Percentiles rank a stretch among this genome's conserved stretches.
phyloP scores from a whole-genome alignment of 2,797 vertebrate genomes.

The Tachyglossus aculeatus region DNA sequence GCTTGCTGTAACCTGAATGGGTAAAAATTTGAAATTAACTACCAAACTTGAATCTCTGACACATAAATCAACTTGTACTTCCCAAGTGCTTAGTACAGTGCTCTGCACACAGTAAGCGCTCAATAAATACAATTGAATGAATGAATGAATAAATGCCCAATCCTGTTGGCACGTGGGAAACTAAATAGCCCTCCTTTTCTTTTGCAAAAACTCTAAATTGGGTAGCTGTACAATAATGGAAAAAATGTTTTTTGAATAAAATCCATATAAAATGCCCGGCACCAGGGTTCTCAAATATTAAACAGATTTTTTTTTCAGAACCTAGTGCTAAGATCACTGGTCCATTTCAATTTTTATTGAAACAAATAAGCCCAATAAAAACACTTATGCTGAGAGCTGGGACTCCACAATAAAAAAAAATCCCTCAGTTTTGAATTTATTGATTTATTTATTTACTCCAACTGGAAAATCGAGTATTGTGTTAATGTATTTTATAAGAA shows the following conservation, averaged over 20 bases:
- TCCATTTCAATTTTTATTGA: constrained; percentile 82
- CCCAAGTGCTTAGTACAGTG: too few species aligned
- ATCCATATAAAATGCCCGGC: constrained; percentile 51
- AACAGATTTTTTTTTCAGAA: constrained; percentile 41
- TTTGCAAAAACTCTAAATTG: background rate
- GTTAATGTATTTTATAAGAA: constrained; percentile 84
- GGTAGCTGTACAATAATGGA: constrained; percentile 20
- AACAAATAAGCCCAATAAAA: constrained; percentile 85
- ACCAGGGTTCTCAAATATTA: constrained; percentile 52
- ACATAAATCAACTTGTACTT: too few species aligned
- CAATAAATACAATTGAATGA: too few species aligned
- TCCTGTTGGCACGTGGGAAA: constrained; percentile 10
- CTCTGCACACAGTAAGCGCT: too few species aligned
- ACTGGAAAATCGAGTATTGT: constrained; percentile 81
- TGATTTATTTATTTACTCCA: constrained; percentile 86
- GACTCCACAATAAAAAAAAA: constrained; percentile 70
- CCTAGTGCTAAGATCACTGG: constrained; percentile 65
- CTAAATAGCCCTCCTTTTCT: background rate
- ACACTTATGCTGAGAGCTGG: constrained; percentile 74
- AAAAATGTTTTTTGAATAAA: constrained; percentile 65
- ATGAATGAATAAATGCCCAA: too few species aligned
- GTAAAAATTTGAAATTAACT: background rate
- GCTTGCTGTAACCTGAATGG: background rate
- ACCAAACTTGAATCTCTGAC: background rate
- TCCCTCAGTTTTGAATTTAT: constrained; percentile 77